Conservation (phyloP, 2,888 invertebrate species). For the Sarcophaga variegata region DNA sequence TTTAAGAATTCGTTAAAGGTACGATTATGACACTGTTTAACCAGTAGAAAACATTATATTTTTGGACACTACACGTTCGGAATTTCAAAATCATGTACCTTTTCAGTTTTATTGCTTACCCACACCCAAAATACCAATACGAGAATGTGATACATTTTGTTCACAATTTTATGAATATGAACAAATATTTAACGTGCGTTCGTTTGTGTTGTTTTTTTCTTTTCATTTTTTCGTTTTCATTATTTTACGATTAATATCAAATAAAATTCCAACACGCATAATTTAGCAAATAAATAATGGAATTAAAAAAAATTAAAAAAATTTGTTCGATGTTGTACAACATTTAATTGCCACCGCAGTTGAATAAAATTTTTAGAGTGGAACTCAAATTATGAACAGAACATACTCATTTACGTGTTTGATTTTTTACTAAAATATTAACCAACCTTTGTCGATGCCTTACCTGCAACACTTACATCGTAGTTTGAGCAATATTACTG, state of each 20-base stretch:
- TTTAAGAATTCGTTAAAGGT: slow-evolving; percentile 48
- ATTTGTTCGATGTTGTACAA: too few species aligned
- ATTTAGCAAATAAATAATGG: slow-evolving; percentile 60
- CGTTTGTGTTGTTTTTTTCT: slow-evolving; percentile 37
- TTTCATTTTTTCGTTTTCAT: too few species aligned
- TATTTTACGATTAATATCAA: slow-evolving; percentile 34
- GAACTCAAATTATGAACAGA: too few species aligned
- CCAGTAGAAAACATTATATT: slow-evolving; percentile 48
- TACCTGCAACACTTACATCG: too few species aligned
- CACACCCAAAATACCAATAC: slow-evolving; percentile 44
- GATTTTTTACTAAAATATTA: too few species aligned
- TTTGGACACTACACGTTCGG: slow-evolving; percentile 51
- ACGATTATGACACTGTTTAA: slow-evolving; percentile 64
- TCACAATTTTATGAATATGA: slow-evolving; percentile 36
- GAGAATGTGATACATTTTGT: background rate
- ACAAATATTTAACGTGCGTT: background rate
- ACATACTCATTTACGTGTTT: too few species aligned
- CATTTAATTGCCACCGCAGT: slow-evolving; percentile 32
- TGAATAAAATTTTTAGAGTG: background rate
- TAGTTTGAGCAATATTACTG: too few species aligned
- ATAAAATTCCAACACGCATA: slow-evolving; percentile 64
- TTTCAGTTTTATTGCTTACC: slow-evolving; percentile 2
- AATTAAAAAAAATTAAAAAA: too few species aligned
- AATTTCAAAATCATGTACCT: slow-evolving; percentile 51
- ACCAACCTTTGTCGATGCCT: too few species aligned